A percentile compares a stretch with the other conserved stretches of the same genome.
These are phyloP conservation scores for Nymphicus hollandicus DNA, from an alignment of 2,113 vertebrate species.

Conservation along the genomic window DNA sequence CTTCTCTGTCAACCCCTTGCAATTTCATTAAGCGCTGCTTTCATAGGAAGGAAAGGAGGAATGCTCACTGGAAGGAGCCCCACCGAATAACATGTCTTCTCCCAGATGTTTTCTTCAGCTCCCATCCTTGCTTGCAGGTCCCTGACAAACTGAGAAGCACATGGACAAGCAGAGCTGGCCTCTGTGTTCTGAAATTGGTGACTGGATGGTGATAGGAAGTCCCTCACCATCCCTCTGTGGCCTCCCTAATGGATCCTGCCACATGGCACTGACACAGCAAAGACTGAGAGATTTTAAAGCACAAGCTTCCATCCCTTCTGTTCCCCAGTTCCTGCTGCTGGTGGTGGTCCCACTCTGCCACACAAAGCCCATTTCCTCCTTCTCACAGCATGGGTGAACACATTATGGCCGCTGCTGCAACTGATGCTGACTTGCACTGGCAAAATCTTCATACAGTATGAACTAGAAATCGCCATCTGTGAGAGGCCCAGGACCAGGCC, in stretches of 20 bases:
- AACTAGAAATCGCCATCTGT: not conserved
- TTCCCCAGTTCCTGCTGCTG: not conserved
- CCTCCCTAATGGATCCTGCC: not conserved
- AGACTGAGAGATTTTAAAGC: not conserved
- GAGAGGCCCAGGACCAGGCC: too few relatives aligned
- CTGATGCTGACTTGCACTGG: accelerated
- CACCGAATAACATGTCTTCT: not conserved
- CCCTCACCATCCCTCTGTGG: not conserved
- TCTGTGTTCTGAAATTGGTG: not conserved
- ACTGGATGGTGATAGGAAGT: not conserved
- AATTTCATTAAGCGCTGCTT: not conserved
- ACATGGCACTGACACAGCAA: accelerated
- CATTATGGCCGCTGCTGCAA: accelerated
- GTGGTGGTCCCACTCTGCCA: not conserved
- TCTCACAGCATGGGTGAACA: accelerated
- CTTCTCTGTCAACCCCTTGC: not conserved
- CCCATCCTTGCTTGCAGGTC: accelerated
- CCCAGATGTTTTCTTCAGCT: not conserved
- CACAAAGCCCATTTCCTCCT: not conserved
- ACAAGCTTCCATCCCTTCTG: accelerated
- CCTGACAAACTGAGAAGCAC: not conserved
- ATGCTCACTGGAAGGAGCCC: not conserved
- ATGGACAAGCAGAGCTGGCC: not conserved
- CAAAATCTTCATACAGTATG: accelerated
- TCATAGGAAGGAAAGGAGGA: not conserved